phyloP scores from a whole-genome alignment of 2,888 invertebrate genomes.

The Cataglyphis albicans region DNA sequence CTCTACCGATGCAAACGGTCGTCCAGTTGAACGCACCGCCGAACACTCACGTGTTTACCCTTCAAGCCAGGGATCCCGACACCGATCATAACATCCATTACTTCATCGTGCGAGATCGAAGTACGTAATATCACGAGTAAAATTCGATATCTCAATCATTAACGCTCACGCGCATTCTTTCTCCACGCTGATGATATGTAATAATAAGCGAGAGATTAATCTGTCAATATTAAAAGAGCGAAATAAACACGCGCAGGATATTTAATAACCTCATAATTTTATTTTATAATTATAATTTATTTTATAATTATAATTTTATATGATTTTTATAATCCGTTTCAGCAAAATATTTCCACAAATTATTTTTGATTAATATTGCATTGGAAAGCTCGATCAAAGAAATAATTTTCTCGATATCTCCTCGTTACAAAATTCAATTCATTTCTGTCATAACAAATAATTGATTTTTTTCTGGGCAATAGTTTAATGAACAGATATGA shows the following conservation, averaged over 20 bases:
- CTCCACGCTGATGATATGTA: not conserved
- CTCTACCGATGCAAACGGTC: constrained; percentile 98
- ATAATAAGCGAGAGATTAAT: constrained; percentile 24
- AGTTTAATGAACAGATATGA: not conserved
- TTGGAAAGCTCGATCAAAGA: not conserved
- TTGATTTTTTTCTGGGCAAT: not conserved
- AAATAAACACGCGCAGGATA: not conserved
- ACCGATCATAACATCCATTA: constrained; percentile 98
- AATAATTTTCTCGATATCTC: not conserved
- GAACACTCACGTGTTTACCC: constrained; percentile 98
- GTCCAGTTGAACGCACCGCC: constrained; percentile 98
- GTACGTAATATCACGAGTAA: constrained; percentile 78
- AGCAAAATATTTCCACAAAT: not conserved
- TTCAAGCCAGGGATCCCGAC: constrained; percentile 98
- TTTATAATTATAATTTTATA: too few relatives aligned
- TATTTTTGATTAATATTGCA: not conserved
- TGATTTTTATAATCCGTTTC: not conserved
- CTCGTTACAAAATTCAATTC: constrained; percentile 15
- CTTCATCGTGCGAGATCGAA: constrained; percentile 97
- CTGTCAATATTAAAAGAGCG: not conserved
- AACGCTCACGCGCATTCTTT: not conserved
- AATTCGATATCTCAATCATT: constrained; percentile 48
- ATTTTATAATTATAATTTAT: too few relatives aligned
- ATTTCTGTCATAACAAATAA: constrained; percentile 8
- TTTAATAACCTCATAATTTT: not conserved